These are phyloP conservation scores for Sebastes aleutianus DNA, from an alignment of 2,797 vertebrate genomes.

Conservation along the genomic window DNA sequence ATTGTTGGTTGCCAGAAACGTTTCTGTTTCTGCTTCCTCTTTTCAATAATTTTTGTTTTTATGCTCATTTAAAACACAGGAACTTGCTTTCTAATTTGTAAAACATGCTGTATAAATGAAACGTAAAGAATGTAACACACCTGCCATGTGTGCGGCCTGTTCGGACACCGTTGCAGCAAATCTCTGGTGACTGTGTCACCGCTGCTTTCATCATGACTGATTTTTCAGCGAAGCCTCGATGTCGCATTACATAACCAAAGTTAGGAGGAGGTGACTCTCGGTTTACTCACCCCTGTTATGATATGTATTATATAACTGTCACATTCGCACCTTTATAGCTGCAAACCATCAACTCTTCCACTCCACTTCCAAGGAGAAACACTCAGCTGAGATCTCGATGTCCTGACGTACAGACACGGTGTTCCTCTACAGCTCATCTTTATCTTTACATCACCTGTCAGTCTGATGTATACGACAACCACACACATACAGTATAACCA, in stretches of 20 bases:
- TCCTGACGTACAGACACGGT: background rate
- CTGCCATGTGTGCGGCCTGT: background rate
- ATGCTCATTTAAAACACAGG: background rate
- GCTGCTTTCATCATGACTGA: slow-evolving; percentile 14
- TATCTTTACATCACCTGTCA: slow-evolving; percentile 19
- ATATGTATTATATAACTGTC: slow-evolving; percentile 50
- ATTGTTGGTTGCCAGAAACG: background rate
- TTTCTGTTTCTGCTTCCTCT: background rate
- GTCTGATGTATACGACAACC: background rate
- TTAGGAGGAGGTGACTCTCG: slow-evolving; percentile 27
- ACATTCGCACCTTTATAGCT: slow-evolving; percentile 39
- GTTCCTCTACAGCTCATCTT: slow-evolving; percentile 5
- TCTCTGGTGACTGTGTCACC: slow-evolving; percentile 7
- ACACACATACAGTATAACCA: background rate
- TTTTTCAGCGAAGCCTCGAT: slow-evolving; percentile 8
- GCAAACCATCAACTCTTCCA: slow-evolving; percentile 26
- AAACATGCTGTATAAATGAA: background rate
- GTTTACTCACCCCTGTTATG: slow-evolving; percentile 31
- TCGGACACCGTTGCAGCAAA: background rate
- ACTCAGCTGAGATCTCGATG: background rate
- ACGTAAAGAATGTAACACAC: background rate
- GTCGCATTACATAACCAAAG: slow-evolving; percentile 40
- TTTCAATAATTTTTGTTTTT: background rate
- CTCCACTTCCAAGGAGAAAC: slow-evolving; percentile 31
- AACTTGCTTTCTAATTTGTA: background rate